Evolutionary conservation across 1,140 invertebrate species (phyloP), one percentile per base, ranked within the genome.

Genomic region (Temnothorax nylanderi): DNA sequence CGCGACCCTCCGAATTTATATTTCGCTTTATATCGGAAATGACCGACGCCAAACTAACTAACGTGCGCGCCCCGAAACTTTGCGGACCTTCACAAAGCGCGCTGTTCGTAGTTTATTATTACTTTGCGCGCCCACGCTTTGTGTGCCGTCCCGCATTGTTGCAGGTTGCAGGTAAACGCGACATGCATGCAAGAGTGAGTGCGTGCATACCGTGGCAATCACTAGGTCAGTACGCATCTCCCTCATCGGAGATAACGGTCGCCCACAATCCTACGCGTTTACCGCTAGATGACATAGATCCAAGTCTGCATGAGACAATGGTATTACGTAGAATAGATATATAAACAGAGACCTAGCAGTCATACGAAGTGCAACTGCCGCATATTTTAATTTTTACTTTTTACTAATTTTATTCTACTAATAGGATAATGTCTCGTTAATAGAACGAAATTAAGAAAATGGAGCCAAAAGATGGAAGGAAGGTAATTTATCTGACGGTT

Each of bases 81-180:
- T 6, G 3, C 13, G 44, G 18, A 10, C 11, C 11, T 37, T 10
- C 37, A 60, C 16, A 56, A 58, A 89, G 47, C 58, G 21, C n/a
- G 65, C 54, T 4, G 49, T 54, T 56, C 58, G 34, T 74, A 62
- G 54, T 75, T 84, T 84, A 84, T 84, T 75, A 75, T 84, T 84
- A 60, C 80, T 60, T 84, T 47, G 69, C 54, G 26, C 54, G 49
- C 16, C 16, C 64, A 13, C 8, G 62, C 49, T 81, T 60, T 62
- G 54, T 74, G 7, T 6, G n/a, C n/a, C 26, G 6, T 10, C n/a
- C 18, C n/a, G 69, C 69, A 74, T 84, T 84, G 80, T 75, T 62
- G 54, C 10, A 60, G 26, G 80, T 75, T 62, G 54, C 10, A 60
- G 26, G 26, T 69, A 82, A 82, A 82, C n/a, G 67, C 41, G 41